Conservation (phyloP, 2,888 invertebrate species). For the Dynastes hyllus region DNA sequence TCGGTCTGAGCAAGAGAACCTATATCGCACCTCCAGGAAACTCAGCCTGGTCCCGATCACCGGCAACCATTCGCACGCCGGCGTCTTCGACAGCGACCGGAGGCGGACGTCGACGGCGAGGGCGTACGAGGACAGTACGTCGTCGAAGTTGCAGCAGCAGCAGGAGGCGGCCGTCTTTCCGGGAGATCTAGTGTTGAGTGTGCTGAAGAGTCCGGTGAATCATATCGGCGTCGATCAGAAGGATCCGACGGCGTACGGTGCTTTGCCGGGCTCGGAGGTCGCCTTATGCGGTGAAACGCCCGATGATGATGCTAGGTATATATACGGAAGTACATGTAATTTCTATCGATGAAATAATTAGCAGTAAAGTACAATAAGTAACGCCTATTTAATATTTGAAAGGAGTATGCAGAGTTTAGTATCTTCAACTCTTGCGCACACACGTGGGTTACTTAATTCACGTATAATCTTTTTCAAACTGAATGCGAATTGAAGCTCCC, state of each 20-base stretch:
- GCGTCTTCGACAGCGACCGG: slow-evolving; percentile 54
- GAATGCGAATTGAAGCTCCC: too few species aligned
- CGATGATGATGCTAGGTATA: slow-evolving; percentile 65
- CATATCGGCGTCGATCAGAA: slow-evolving; percentile 67
- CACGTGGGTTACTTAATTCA: too few species aligned
- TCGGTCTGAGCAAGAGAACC: slow-evolving; percentile 77
- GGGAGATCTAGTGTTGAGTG: slow-evolving; percentile 76
- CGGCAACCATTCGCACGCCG: slow-evolving; percentile 59
- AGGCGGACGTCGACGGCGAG: slow-evolving; percentile 51
- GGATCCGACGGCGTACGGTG: slow-evolving; percentile 66
- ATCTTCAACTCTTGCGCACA: too few species aligned
- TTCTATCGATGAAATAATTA: too few species aligned
- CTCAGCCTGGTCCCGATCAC: slow-evolving; percentile 71
- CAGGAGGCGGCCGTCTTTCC: slow-evolving; percentile 41
- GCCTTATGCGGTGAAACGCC: slow-evolving; percentile 63
- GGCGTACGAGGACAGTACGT: slow-evolving; percentile 44
- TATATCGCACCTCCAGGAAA: slow-evolving; percentile 77
- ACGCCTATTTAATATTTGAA: too few species aligned
- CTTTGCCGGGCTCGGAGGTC: slow-evolving; percentile 69
- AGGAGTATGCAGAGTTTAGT: too few species aligned
- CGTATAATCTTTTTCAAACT: too few species aligned
- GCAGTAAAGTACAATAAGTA: too few species aligned
- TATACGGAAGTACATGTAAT: slow-evolving; percentile 2
- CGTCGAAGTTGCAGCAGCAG: slow-evolving; percentile 38
- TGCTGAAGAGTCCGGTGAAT: slow-evolving; percentile 75